Base-by-base conservation (phyloP, 1,140 invertebrate genomes). In the Periplaneta americana region DNA sequence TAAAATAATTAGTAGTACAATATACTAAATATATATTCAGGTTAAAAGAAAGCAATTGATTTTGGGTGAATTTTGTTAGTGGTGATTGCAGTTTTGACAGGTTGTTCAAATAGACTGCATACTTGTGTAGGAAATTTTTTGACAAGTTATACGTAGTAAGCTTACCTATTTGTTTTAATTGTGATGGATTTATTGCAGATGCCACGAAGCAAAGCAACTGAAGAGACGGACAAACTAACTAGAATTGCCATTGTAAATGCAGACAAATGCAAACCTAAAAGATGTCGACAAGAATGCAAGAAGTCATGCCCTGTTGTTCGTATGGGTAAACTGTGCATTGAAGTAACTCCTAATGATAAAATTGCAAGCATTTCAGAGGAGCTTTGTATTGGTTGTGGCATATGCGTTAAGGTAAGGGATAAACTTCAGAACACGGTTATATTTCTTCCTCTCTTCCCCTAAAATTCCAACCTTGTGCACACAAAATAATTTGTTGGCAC, bases 301-400 rank as follows among this genome's bases (percentile, higher is more conserved):
- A 98, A 97, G 86, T 97, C 96, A 74, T 99, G 98, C 90, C 98
- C 98, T 11, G 98, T 99, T 78, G 98, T 99, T 74, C 92, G 98
- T 85, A 98, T 98, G 96, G 98, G 98, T 86, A 99, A 99, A 90
- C 91, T 99, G 31, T 99, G 99, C 88, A 99, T 99, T 86, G 98
- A 99, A 92, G 99, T 99, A 31, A 94, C 93, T 34, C 95, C 97
- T n/a, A 98, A 97, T 87, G 97, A 96, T 85, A 99, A 99, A 91
- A 98, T 99, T 84, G 97, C 99, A 78, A 93, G 94, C 75, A 98
- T 99, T 86, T 99, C 98, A 82, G 99, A 99, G 90, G 97, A 99
- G 88, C 90, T 99, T 0, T 99, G 99, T 88, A 99, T 99, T 87
- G 99, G 98, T 86, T 99, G 98, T 91, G 98, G 98, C 95, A 99